Evolutionary conservation across 2,113 vertebrate genomes (phyloP).

Genomic region (Rhea americana): DNA sequence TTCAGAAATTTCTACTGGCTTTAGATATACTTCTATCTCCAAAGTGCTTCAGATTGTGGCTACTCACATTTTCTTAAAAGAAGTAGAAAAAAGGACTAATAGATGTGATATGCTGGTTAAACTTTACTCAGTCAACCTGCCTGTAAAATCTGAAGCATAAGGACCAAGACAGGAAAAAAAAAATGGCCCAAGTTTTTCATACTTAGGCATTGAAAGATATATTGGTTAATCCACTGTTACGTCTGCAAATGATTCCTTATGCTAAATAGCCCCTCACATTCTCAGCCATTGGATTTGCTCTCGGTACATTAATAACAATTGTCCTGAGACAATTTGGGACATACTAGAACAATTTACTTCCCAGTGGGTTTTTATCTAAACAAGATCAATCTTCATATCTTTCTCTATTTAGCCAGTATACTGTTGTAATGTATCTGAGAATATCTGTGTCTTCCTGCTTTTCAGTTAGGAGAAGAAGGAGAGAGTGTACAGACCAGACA

Average conservation of each 20-base stretch:
- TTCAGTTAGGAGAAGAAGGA: not conserved
- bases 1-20: not conserved
- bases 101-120: not conserved
- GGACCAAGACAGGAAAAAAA: not conserved
- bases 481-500: not conserved
- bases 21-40: not conserved
- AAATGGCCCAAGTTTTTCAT: not conserved
- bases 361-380: conserved; percentile 56
- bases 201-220: not conserved
- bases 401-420: conserved; percentile 23
- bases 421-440: not conserved
- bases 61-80: not conserved
- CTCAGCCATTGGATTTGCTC: not conserved
- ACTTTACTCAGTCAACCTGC: not conserved
- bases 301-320: conserved; percentile 42
- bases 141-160: not conserved
- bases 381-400: conserved; percentile 59
- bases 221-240: not conserved
- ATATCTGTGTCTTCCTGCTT: conserved; percentile 1
- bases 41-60: not conserved
- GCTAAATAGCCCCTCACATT: conserved; percentile 24
- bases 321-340: conserved; percentile 29
- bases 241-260: conserved; percentile 23
- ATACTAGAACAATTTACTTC: conserved; percentile 51
- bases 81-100: not conserved